phyloP scores from a whole-genome alignment of 2,888 invertebrate species.

The Eristalis arbustorum region DNA sequence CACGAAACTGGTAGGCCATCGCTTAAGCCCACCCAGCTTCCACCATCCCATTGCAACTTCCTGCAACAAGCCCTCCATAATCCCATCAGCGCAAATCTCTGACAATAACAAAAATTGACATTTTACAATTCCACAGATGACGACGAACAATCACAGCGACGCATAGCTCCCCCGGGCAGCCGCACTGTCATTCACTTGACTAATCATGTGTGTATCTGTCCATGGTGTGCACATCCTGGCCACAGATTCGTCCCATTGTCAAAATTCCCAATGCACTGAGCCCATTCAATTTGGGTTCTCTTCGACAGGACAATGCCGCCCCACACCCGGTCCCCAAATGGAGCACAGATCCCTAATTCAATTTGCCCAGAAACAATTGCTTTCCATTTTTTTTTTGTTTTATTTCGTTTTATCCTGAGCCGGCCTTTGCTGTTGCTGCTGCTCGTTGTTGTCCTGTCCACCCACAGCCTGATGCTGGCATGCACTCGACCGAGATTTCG shows the following conservation, averaged over 20 bases:
- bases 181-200: neutral
- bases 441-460: constrained; percentile 2
- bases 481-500: constrained; percentile 48
- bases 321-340: constrained; percentile 29
- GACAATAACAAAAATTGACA: neutral
- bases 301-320: neutral
- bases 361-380: constrained; percentile 49
- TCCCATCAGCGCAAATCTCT: neutral
- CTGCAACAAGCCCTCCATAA: neutral
- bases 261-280: constrained; percentile 31
- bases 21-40: no score
- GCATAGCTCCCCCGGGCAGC: neutral
- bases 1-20: no score
- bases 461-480: neutral
- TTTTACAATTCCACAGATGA: neutral
- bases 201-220: neutral
- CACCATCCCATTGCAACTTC: neutral
- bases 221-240: neutral
- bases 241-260: neutral
- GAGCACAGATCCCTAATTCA: constrained; percentile 47
- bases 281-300: constrained; percentile 27
- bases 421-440: neutral
- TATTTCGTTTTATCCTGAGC: neutral
- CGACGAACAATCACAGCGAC: neutral
- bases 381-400: constrained; percentile 1